Base-by-base conservation (phyloP, 30 jellyfish, hydroid and myxozoan species). In the Rhopilema esculentum region DNA sequence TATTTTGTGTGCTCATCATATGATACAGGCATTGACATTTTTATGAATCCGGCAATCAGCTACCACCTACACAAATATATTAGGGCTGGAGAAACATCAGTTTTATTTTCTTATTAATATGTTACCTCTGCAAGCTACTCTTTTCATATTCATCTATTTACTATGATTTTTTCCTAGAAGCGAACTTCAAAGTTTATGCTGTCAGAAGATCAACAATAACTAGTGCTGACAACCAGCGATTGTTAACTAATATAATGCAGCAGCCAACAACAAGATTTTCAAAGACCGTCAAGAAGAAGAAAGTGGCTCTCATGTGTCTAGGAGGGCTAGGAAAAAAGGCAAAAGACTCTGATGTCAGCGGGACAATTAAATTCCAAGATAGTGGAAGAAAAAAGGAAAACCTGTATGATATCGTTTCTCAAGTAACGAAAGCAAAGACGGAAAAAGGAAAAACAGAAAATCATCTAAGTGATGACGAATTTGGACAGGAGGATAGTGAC, bases 171-270 rank as follows among this genome's bases (percentile, higher is more conserved):
- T n/a, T n/a, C n/a, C n/a, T n/a, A 82, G 91, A 82, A 4, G 16
- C 51, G 40, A 82, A 66, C 16, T 82, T 82, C 40, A 80, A 61
- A 27, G 49, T 57, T 7, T 53, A 53, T n/a, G 77, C 87, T 1
- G 93, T 29, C 8, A 65, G 88, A 22, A 24, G 87, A 66, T 84
- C 93, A 33, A 84, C 93, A 17, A 12, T 73, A 66, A 73, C 88
- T 27, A 84, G 88, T 33, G 24, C 73, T 22, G 61, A 57, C 62
- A 32, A 30, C 53, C 66, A 52, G 50, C 72, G 31, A 51, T 24
- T 83, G 18, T 27, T 69, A 15, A 15, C 84, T 22, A 83, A 69
- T 51, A 12, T 40, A 6, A 21, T 83, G 21, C 86, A 69, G 27
- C 30, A 50, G 20, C 79, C 92, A 27, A 65, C 8, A 0, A 2